Conservation (phyloP, 2,113 vertebrate species). For the Pelusios castaneus region DNA sequence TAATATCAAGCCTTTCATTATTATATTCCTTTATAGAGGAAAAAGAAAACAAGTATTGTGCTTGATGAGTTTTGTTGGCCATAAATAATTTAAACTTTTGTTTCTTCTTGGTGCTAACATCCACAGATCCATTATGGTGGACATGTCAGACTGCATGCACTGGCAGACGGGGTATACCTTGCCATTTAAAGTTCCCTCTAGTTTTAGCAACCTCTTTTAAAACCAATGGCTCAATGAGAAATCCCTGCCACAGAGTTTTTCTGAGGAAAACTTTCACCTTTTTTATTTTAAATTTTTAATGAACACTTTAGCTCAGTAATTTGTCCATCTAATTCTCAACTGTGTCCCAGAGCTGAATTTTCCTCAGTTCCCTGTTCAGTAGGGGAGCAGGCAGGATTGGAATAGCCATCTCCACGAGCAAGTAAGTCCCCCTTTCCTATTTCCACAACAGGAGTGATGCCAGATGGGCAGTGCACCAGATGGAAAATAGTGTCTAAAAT, state of each 20-base stretch:
- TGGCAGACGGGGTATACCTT: not conserved
- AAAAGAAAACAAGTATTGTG: not conserved
- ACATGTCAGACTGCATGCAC: not conserved
- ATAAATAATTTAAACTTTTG: constrained; percentile 23
- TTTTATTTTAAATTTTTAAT: not conserved
- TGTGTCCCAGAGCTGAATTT: not conserved
- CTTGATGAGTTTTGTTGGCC: not conserved
- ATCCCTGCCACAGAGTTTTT: not conserved
- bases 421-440: not conserved
- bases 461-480: not conserved
- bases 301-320: not conserved
- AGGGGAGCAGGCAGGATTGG: not conserved
- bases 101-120: not conserved
- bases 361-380: not conserved
- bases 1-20: not conserved
- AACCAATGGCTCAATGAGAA: not conserved
- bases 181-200: not conserved
- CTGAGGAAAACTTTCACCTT: not conserved
- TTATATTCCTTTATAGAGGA: not conserved
- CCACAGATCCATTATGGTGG: constrained; percentile 1
- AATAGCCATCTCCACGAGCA: not conserved
- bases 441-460: not conserved
- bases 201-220: not conserved
- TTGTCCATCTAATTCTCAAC: not conserved
- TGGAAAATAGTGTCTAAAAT: no score